Base-by-base conservation (phyloP, 2,797 vertebrate genomes). In the Amphiprion clarkii region DNA sequence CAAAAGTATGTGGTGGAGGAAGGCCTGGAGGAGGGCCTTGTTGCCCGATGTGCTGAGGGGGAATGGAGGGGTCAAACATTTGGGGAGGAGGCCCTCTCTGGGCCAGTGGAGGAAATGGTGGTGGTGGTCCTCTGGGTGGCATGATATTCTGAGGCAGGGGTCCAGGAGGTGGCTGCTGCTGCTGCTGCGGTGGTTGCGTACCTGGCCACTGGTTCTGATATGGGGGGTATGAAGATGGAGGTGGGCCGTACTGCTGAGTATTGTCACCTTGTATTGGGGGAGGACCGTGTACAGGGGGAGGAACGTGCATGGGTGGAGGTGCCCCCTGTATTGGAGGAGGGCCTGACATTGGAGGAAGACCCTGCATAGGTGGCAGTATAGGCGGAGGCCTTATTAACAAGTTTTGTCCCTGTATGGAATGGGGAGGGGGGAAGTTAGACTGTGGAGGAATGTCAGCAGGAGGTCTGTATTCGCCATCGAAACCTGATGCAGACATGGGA, bases 71-170 rank as follows among this genome's bases (percentile, higher is more conserved):
- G 57, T 95, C 92, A 88, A 96, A 98, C 67, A 93, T 94, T 85
- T 97, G 95, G 82, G 95, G 95, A 40, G 91, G 96, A 54, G 94
- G 96, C n/a, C 92, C 96, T 81, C 95, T 93, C 49, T 96, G 93
- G 72, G 74, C 85, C 87, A 87, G 90, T 76, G 87, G 91, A 49
- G 79, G 91, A 74, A 95, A 95, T 5, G 92, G 89, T 40, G 81
- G 87, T 1, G 88, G 93, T 14, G 87, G 93, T 33, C 93, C 96
- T 79, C 95, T 93, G 29, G 90, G 96, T 76, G 76, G 91, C 93
- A 87, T 94, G 49, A 92, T 91, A 40, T 65, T 91, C 82, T 95
- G 95, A 1, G 87, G 89, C 2, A 80, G 88, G 1, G 86, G 92
- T 65, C 94, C 94, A 76, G 84, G 88, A 27, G 46, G 92, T 2